Evolutionary conservation across 2,113 vertebrate genomes (phyloP).

Genomic region (Danionella cerebrum): DNA sequence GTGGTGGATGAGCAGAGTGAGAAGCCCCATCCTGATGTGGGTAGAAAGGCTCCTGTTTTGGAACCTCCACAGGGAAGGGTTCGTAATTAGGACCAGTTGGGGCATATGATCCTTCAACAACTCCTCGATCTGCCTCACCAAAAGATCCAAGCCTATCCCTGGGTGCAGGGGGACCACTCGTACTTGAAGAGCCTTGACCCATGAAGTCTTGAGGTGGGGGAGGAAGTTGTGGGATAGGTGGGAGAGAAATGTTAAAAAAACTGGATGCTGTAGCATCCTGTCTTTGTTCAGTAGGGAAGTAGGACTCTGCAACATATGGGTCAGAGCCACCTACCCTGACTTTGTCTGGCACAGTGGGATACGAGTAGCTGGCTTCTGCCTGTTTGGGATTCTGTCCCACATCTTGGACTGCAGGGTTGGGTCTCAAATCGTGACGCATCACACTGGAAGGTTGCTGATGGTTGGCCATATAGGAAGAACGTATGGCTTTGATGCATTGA

Average conservation of each 20-base stretch:
- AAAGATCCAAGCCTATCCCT: conserved; percentile 9
- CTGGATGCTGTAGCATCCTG: conserved; percentile 10
- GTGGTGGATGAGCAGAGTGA: not conserved
- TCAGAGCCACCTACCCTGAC: conserved; percentile 17
- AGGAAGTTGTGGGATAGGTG: conserved; percentile 58
- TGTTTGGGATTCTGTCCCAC: not conserved
- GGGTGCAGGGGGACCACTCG: conserved; percentile 4
- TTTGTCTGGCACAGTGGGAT: conserved; percentile 43
- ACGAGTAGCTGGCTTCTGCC: conserved; percentile 42
- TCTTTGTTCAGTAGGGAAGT: conserved; percentile 4
- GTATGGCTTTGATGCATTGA: conserved; percentile 4
- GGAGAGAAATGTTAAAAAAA: conserved; percentile 49
- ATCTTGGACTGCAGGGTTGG: not conserved
- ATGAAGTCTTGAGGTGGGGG: conserved; percentile 49
- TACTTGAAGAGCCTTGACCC: not conserved
- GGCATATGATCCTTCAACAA: not conserved
- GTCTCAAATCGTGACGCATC: conserved; percentile 55
- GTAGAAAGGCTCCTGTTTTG: conserved; percentile 10
- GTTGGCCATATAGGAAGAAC: not conserved
- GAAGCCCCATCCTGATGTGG: not conserved
- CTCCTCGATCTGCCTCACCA: not conserved
- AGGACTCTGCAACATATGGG: not conserved
- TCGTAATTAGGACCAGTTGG: conserved; percentile 3
- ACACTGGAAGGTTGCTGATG: conserved; percentile 45
- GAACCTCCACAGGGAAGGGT: not conserved